A percentile compares a stretch with the other conserved stretches of the same genome.
phyloP scores from a whole-genome alignment of 2,888 invertebrate genomes.

The Aethes cnicana region DNA sequence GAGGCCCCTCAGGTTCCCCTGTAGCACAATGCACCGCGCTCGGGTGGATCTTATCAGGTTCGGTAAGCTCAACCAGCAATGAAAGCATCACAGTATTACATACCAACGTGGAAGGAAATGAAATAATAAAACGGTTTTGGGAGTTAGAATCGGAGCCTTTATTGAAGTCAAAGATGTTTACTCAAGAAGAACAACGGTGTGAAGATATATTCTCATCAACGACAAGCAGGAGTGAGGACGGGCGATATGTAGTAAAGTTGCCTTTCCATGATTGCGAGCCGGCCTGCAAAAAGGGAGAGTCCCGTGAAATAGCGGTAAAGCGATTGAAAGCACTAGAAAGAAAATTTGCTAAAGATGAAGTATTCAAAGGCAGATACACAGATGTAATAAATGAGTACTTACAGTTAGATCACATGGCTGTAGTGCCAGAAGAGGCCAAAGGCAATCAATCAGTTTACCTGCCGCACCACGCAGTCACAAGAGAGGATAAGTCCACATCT shows the following conservation, averaged over 20 bases:
- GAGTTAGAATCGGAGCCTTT: conserved; percentile 36
- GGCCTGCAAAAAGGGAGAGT: neutral
- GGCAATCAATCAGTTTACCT: conserved; percentile 34
- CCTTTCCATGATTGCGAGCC: conserved; percentile 32
- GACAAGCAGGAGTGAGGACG: conserved; percentile 27
- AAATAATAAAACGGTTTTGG: conserved; percentile 36
- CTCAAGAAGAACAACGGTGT: conserved; percentile 34
- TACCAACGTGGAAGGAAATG: conserved; percentile 21
- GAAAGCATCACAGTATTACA: conserved; percentile 19
- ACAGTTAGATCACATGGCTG: conserved; percentile 29
- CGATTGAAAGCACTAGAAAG: conserved; percentile 9
- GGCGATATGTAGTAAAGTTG: conserved; percentile 34
- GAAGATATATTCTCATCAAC: conserved; percentile 32
- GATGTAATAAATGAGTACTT: conserved; percentile 30
- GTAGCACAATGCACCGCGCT: conserved; percentile 33
- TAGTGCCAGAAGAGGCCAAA: conserved; percentile 8
- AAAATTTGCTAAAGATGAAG: conserved; percentile 1
- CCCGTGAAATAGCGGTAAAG: conserved; percentile 8
- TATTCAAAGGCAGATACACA: conserved; percentile 21
- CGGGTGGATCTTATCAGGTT: conserved; percentile 37
- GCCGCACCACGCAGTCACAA: conserved; percentile 42
- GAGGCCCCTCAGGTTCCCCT: conserved; percentile 13
- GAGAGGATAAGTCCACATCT: conserved; percentile 37
- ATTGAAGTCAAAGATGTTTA: conserved; percentile 17
- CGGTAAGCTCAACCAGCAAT: neutral